Percentiles rank a stretch among this genome's conserved stretches.
Conservation (phyloP, 2,797 vertebrate genomes). For the Orientallactaga sibirica region DNA sequence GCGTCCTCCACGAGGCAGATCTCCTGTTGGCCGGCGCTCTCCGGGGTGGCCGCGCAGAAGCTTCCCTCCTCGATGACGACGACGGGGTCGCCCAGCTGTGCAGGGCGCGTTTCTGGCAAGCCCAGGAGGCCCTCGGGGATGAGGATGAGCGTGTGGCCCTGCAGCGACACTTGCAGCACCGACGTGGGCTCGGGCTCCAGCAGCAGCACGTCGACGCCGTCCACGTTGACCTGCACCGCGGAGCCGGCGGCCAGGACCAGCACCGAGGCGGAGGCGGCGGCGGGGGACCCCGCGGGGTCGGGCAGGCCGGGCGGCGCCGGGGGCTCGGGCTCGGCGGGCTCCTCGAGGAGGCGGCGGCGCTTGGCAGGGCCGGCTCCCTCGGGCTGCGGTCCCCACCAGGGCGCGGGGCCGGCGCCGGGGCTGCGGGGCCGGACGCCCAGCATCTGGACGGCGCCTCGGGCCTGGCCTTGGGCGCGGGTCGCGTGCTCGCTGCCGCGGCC, state of each 20-base stretch:
- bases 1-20: background rate
- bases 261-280: background rate
- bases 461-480: background rate
- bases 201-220: conserved; percentile 44
- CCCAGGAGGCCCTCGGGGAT: conserved; percentile 46
- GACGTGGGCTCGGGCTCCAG: conserved; percentile 1
- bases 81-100: background rate
- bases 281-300: fast-evolving
- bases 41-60: background rate
- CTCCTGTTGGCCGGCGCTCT: background rate
- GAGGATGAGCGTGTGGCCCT: conserved; percentile 13
- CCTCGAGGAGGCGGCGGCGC: background rate
- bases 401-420: background rate
- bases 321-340: background rate
- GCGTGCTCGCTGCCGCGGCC: background rate
- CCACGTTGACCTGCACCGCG: background rate
- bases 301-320: no score
- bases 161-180: conserved; percentile 15
- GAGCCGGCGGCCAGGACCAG: background rate
- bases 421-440: background rate
- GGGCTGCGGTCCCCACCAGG: background rate
- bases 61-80: background rate
- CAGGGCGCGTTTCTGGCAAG: fast-evolving
- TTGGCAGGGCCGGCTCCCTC: background rate
- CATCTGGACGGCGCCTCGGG: background rate